Evolutionary conservation across 1,140 invertebrate genomes (phyloP), one percentile per base, ranked within the genome.

Genomic region (Rhizoglyphus robini): DNA sequence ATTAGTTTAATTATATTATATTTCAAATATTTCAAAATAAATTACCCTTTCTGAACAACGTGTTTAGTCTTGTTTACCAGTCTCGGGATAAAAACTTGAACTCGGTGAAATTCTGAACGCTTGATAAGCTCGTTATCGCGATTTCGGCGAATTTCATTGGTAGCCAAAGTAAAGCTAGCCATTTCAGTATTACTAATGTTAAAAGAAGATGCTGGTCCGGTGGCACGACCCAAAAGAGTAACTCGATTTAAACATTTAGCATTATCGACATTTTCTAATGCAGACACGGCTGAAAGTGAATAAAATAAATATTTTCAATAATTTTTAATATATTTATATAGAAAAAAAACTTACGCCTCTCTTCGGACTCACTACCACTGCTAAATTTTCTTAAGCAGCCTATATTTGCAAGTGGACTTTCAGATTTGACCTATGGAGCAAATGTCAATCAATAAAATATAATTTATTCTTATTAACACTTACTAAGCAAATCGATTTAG

Each of bases 111-210:
- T 46, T 60, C 58, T 34, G 58, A 32, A 34, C 58, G 58, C 27
- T 60, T 60, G 2, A 60, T 32, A 3, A 60, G 27, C 29, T 60
- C 58, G 29, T 60, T 60, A 1, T 18, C n/a, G 1, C 58, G 58
- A 60, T 60, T 60, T 34, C 58, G 58, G 1, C 58, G 58, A 60
- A 60, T 34, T 60, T 60, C 58, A 60, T 60, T 60, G 15, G 58
- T 60, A 32, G 27, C 58, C 30, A 60, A 46, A n/a, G 58, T 60
- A 46, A 60, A 60, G 1, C 13, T 2, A 23, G 38, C 58, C 38
- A 60, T 2, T n/a, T 60, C 58, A n/a, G 30, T 3, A 46, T 60
- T 32, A 2, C 2, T 29, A n/a, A 60, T n/a, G 13, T 3, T 60
- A 3, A n/a, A 11, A 34, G 27, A 32, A 23, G 58, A 2, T 2